Conservation (phyloP, 2,888 invertebrate genomes). For the Xylota segnis region DNA sequence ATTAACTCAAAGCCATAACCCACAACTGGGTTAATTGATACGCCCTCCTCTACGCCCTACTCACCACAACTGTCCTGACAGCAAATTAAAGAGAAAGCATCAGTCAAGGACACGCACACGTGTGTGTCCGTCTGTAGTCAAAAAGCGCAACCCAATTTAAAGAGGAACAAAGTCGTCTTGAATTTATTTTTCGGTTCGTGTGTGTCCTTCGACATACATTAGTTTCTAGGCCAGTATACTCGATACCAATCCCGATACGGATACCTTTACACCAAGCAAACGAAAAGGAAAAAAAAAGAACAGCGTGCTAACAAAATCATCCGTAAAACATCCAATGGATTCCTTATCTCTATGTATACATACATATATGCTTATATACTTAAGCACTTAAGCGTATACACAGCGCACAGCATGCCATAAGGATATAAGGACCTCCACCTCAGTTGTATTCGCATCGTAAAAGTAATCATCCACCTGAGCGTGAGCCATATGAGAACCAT, state of each 20-base stretch:
- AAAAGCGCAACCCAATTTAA: conserved; percentile 44
- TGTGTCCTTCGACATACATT: conserved; percentile 19
- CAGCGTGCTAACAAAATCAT: conserved; percentile 2
- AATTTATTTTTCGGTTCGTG: not conserved
- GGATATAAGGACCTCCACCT: conserved; percentile 29
- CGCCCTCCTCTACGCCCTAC: conserved; percentile 6
- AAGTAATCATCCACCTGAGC: conserved; percentile 58
- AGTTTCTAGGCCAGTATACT: conserved; percentile 24
- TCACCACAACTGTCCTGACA: not conserved
- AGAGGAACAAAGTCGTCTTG: conserved; percentile 19
- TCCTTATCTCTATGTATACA: conserved; percentile 18
- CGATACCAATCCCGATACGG: conserved; percentile 10
- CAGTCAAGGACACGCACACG: conserved; percentile 44
- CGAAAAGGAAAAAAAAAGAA: not conserved
- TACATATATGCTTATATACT: too few species aligned
- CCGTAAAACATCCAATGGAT: conserved; percentile 40
- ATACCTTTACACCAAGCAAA: not conserved
- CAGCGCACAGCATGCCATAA: conserved; percentile 4
- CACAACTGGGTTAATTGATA: conserved; percentile 55
- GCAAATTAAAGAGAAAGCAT: conserved; percentile 26
- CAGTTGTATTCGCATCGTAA: conserved; percentile 28
- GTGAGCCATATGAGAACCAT: conserved; percentile 17
- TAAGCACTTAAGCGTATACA: conserved; percentile 12
- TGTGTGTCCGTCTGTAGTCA: conserved; percentile 21
- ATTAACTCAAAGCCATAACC: conserved; percentile 28